Conservation (phyloP, 2,888 invertebrate species). For the Lissonota sp. region DNA sequence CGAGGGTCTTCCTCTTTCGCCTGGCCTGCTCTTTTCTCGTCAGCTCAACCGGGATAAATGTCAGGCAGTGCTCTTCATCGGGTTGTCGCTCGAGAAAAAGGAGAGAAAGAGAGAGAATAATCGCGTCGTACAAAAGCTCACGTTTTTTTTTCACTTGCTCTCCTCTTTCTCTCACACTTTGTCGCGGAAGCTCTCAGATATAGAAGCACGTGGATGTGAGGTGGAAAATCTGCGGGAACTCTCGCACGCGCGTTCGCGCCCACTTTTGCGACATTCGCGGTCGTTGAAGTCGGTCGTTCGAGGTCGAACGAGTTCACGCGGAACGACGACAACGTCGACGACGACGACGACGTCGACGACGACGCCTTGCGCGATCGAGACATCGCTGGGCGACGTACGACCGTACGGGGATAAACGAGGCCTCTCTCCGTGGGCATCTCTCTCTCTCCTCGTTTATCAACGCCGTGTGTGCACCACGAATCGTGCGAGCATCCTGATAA, state of each 20-base stretch:
- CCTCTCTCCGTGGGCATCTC: conserved; percentile 34
- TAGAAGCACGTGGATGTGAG: conserved; percentile 69
- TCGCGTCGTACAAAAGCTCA: background rate
- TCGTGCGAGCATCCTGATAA: conserved; percentile 60
- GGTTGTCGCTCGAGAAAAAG: conserved; percentile 6
- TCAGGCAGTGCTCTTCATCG: conserved; percentile 53
- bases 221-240: conserved; percentile 52
- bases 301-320: conserved; percentile 80
- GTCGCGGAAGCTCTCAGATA: conserved; percentile 7
- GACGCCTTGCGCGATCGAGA: conserved; percentile 45
- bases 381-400: conserved; percentile 18
- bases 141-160: background rate
- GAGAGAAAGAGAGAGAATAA: background rate
- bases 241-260: conserved; percentile 67
- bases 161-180: conserved; percentile 16
- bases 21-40: conserved; percentile 48
- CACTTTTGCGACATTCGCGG: conserved; percentile 75
- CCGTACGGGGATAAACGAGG: conserved; percentile 68
- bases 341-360: conserved; percentile 64
- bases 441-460: too few species aligned
- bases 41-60: conserved; percentile 67
- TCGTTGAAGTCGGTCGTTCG: conserved; percentile 80
- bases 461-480: conserved; percentile 22
- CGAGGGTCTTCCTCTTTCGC: conserved; percentile 58
- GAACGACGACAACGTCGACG: conserved; percentile 54